Base-by-base conservation (phyloP, 2,888 invertebrate species). In the Drosophila meridiana region DNA sequence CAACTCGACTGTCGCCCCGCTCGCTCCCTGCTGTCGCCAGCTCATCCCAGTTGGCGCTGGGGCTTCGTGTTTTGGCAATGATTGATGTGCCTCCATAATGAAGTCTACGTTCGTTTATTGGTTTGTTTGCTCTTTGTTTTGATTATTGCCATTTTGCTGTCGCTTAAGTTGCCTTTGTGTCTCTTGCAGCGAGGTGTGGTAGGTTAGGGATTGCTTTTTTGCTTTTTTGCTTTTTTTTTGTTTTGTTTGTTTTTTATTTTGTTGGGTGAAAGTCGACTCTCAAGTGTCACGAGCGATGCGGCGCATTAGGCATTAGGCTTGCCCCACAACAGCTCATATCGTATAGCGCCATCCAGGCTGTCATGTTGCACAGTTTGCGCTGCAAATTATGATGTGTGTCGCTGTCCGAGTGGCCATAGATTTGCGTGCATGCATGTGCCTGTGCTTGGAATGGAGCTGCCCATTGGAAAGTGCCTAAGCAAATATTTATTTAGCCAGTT, bases 61-160 rank as follows among this genome's bases (percentile, higher is more conserved):
- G 48, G 57, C 63, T 78, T 74, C 76, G 66, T 63, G 65, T 83
- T 85, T 86, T 77, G 87, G 89, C 84, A 76, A 86, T 89, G 85
- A 86, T 86, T 89, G 85, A 86, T 86, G 86, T 74, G 61, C 69
- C 66, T 76, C 64, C 87, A 84, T 77, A 83, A 89, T 89, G 77
- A 84, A 84, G 87, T 82, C 87, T 76, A 69, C 79, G 82, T 56
- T 78, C 76, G 87, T 70, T 78, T 70, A 63, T 78, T 85, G 81
- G 81, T 86, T 87, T 81, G 79, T 73, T 84, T 64, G 53, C 66
- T 72, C 82, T 87, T 78, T 87, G 88, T 89, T 89, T 86, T 89
- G 86, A 87, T 89, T 87, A 86, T 77, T 82, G 74, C 84, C 78
- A 84, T 82, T 84, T 86, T 76, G 80, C 65, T 61, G 80, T 70